Percentiles rank a stretch among this genome's conserved stretches.
These are phyloP conservation scores for Sciurus carolinensis DNA, from an alignment of 2,797 vertebrate species.

Conservation along the genomic window DNA sequence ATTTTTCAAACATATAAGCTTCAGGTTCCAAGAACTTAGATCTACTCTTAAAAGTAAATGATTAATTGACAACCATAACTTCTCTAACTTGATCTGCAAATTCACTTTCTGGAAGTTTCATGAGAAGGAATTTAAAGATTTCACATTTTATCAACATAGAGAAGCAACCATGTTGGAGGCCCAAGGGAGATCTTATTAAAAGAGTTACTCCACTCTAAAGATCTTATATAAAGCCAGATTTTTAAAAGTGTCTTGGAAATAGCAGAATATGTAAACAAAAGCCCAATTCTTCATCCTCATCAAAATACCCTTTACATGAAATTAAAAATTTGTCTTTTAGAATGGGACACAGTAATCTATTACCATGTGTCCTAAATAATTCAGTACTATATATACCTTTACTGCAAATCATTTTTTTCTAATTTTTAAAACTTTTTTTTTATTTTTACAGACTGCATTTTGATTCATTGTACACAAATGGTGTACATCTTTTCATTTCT, in stretches of 20 bases:
- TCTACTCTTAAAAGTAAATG: neutral
- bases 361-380: neutral
- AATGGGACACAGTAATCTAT: neutral
- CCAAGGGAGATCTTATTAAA: neutral
- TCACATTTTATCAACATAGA: neutral
- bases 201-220: neutral
- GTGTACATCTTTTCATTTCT: too few relatives aligned
- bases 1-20: neutral
- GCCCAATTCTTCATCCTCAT: neutral
- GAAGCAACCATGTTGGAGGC: neutral
- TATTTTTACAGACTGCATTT: too few relatives aligned
- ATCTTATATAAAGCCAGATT: neutral
- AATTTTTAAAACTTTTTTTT: too few relatives aligned
- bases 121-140: neutral
- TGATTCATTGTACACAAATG: too few relatives aligned
- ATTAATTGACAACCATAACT: neutral
- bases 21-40: neutral
- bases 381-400: neutral
- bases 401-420: neutral
- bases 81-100: neutral
- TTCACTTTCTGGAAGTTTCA: constrained; percentile 14
- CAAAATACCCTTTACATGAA: neutral
- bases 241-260: neutral
- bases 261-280: neutral
- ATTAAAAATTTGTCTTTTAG: neutral